Percentiles rank a stretch among this genome's conserved stretches.
Evolutionary conservation across 2,113 vertebrate genomes (phyloP).

Genomic region (Paradisaea rubra): DNA sequence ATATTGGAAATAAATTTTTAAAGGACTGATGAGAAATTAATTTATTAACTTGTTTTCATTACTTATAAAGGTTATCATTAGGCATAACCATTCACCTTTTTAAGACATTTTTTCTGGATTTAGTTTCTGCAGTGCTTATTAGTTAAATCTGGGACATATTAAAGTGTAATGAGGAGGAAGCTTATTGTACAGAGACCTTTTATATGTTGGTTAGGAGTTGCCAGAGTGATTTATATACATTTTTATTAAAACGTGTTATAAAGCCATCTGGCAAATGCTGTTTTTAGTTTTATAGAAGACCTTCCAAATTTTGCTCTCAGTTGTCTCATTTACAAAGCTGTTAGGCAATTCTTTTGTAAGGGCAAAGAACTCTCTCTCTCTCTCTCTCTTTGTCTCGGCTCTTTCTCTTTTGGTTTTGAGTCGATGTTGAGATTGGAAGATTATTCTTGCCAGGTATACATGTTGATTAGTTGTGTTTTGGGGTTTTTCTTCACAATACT

Average conservation of each 20-base stretch:
- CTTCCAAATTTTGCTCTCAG: neutral
- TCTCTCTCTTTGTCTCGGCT: neutral
- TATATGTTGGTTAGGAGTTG: neutral
- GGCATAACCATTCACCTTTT: neutral
- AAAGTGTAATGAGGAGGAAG: neutral
- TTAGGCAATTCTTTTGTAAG: neutral
- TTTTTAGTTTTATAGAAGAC: neutral
- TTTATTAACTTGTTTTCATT: neutral
- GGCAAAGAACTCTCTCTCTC: neutral
- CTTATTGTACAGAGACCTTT: neutral
- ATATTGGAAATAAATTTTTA: neutral
- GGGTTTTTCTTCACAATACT: neutral
- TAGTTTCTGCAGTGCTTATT: neutral
- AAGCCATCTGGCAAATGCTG: neutral
- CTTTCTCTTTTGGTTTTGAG: neutral
- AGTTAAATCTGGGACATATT: neutral
- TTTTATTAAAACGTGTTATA: slow-evolving; percentile 15
- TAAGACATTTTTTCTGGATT: neutral
- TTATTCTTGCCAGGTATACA: neutral
- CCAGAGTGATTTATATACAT: neutral
- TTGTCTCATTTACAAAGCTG: neutral
- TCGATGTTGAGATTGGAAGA: neutral
- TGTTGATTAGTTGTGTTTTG: neutral
- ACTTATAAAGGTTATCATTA: neutral
- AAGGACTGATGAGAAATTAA: neutral